Evolutionary conservation across 2,888 invertebrate genomes (phyloP).

Genomic region (Physocephala rufipes): DNA sequence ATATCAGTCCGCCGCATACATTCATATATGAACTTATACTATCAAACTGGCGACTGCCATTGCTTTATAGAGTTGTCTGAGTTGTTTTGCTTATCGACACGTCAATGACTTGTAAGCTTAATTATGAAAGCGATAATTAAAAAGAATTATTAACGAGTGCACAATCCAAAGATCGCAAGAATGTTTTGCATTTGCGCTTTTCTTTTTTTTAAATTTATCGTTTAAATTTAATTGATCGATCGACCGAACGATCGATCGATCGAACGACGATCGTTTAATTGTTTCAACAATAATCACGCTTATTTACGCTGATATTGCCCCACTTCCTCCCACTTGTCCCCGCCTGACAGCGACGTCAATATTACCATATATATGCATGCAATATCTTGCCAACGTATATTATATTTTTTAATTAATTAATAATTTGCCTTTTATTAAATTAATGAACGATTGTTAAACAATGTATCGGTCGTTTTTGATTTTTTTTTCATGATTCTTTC

Average conservation of each 20-base stretch:
- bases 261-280: constrained; percentile 16
- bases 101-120: constrained; percentile 1
- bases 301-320: background rate
- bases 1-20: too few species aligned
- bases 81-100: background rate
- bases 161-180: too few species aligned
- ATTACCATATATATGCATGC: too few species aligned
- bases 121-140: constrained; percentile 12
- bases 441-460: too few species aligned
- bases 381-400: too few species aligned
- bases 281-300: constrained; percentile 15
- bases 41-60: constrained; percentile 1
- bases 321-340: background rate
- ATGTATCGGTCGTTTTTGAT: too few species aligned
- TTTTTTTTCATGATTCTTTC: too few species aligned
- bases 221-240: constrained; percentile 32
- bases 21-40: background rate
- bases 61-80: constrained; percentile 8
- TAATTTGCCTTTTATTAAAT: too few species aligned
- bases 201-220: too few species aligned
- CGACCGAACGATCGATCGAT: constrained; percentile 23
- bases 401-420: too few species aligned
- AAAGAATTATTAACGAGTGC: constrained; percentile 17
- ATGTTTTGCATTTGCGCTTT: constrained; percentile 9
- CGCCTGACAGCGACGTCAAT: too few species aligned